phyloP scores from a whole-genome alignment of 2,888 invertebrate species.

The Mechanitis messenoides region DNA sequence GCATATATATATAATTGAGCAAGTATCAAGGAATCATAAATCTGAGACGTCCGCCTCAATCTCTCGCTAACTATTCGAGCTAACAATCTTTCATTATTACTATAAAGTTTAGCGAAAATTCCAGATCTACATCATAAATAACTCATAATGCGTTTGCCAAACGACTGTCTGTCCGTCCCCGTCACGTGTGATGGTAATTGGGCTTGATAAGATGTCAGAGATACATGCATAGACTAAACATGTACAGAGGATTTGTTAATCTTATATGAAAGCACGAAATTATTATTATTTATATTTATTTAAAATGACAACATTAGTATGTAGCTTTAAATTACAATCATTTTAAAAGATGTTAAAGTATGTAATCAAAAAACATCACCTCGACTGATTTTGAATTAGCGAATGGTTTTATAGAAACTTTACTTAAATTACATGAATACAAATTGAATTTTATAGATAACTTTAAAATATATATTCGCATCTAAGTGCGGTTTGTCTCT shows the following conservation, averaged over 20 bases:
- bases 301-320: too few species aligned
- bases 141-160: slow-evolving; percentile 35
- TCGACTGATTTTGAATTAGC: too few species aligned
- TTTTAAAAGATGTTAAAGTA: too few species aligned
- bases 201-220: slow-evolving; percentile 25
- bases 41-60: slow-evolving; percentile 3
- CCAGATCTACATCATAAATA: slow-evolving; percentile 41
- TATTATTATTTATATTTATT: too few species aligned
- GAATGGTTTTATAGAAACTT: neutral
- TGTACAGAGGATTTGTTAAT: neutral
- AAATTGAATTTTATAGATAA: neutral
- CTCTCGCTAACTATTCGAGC: slow-evolving; percentile 12
- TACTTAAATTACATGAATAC: neutral
- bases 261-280: too few species aligned
- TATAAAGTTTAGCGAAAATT: slow-evolving; percentile 15
- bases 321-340: too few species aligned
- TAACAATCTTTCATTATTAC: slow-evolving; percentile 23
- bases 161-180: slow-evolving; percentile 28
- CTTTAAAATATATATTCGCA: slow-evolving; percentile 6
- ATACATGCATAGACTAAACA: slow-evolving; percentile 20
- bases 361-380: too few species aligned
- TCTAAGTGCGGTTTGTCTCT: slow-evolving; percentile 28
- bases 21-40: slow-evolving; percentile 8
- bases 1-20: neutral
- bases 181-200: slow-evolving; percentile 27